Base-by-base conservation (phyloP, 2,888 invertebrate species). In the Branchipolynoe longqiensis region DNA sequence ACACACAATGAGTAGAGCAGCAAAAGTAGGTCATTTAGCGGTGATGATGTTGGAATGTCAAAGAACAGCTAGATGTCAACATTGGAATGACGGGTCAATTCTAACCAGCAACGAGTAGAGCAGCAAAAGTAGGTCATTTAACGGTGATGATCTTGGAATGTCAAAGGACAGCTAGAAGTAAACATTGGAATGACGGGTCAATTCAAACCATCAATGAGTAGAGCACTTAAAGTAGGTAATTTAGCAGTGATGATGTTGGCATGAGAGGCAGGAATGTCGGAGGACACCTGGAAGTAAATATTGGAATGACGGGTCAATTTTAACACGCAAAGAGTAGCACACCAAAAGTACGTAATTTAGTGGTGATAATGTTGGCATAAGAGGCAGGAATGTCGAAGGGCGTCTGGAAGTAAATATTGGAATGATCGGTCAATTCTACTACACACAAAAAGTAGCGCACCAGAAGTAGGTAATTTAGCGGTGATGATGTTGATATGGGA, bases 241-340 rank as follows among this genome's bases (percentile, higher is more conserved):
- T n/a, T 58, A 87, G 87, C 88, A 54, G 86, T 83, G 3, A 86
- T 33, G 28, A 86, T 78, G 54, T 87, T 88, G 48, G 88, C 85
- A 22, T 54, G 36, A 22, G 86, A 83, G 54, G 85, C 86, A 4
- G 88, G 59, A 1, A 86, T 33, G 78, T 69, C 85, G 41, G 73
- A 88, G 54, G 83, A 28, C n/a, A 84, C 73, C 73, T 87, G 87
- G 40, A 87, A 36, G 56, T 85, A 87, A n/a, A n/a, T n/a, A n/a
- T n/a, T n/a, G n/a, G n/a, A n/a, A n/a, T n/a, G n/a, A n/a, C n/a
- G n/a, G n/a, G n/a, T n/a, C n/a, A n/a, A n/a, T n/a, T n/a, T n/a
- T n/a, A n/a, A n/a, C n/a, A n/a, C n/a, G n/a, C n/a, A n/a, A n/a
- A n/a, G n/a, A n/a, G n/a, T n/a, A n/a, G n/a, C n/a, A n/a, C n/a